Evolutionary conservation across 2,113 vertebrate species (phyloP).

Genomic region (Vulpes vulpes): DNA sequence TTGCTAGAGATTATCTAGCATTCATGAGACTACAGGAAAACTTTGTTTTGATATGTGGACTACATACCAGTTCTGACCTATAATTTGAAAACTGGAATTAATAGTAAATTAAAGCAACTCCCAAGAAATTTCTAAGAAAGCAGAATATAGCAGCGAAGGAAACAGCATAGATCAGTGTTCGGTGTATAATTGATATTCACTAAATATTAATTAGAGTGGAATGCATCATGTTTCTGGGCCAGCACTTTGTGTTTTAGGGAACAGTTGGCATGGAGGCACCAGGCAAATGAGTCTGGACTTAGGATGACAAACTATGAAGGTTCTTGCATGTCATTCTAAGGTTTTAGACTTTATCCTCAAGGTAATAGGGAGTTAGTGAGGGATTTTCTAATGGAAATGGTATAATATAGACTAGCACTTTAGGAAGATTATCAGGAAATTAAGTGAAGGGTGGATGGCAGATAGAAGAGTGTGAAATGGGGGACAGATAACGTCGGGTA

Average conservation of each 20-base stretch:
- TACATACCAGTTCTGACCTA: neutral
- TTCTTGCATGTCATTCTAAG: neutral
- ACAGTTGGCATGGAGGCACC: neutral
- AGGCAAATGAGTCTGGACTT: neutral
- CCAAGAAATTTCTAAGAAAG: neutral
- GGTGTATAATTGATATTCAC: neutral
- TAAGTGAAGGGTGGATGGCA: neutral
- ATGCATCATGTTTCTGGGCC: neutral
- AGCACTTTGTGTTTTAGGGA: neutral
- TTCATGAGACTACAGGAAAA: neutral
- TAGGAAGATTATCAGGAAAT: neutral
- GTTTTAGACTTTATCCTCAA: neutral
- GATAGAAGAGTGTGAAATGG: neutral
- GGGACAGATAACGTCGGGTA: too few species aligned
- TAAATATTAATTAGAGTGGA: neutral
- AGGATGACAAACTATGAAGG: neutral
- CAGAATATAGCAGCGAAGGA: neutral
- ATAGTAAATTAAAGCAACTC: neutral
- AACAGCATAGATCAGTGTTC: neutral
- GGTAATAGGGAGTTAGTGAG: neutral
- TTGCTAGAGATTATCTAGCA: neutral
- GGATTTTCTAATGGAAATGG: neutral
- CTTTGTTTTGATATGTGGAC: neutral
- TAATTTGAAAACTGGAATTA: conserved; percentile 3
- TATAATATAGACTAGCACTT: neutral